Percentiles rank a stretch among this genome's conserved stretches.
These are phyloP conservation scores for Rhinoderma darwinii DNA, from an alignment of 2,113 vertebrate species.

Conservation along the genomic window DNA sequence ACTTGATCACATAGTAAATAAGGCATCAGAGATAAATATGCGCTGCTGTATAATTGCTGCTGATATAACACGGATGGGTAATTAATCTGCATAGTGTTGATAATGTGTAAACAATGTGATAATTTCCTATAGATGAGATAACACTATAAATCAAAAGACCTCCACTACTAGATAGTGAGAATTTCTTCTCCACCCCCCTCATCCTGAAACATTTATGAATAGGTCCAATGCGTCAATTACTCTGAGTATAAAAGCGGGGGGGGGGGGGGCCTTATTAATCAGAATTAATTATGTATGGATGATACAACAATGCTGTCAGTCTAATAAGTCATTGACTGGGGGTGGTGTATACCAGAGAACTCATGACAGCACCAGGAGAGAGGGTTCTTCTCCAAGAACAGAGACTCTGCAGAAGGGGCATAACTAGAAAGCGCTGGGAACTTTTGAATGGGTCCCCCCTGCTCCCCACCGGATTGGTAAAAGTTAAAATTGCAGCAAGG, in stretches of 20 bases:
- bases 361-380: too few relatives aligned
- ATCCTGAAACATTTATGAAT: neutral
- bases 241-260: neutral
- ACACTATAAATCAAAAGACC: neutral
- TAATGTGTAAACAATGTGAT: neutral
- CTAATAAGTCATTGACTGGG: neutral
- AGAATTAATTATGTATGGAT: slow-evolving; percentile 22
- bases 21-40: neutral
- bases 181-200: neutral
- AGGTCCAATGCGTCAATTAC: slow-evolving; percentile 15
- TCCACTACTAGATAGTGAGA: neutral
- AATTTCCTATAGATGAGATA: neutral
- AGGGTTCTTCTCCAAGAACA: too few relatives aligned
- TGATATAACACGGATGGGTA: neutral
- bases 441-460: too few relatives aligned
- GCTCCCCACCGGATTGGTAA: too few relatives aligned
- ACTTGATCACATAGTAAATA: neutral
- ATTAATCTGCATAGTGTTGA: neutral
- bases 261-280: neutral
- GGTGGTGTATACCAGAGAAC: too few relatives aligned
- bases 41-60: neutral
- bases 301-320: neutral
- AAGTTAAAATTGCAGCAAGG: too few relatives aligned
- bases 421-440: too few relatives aligned
- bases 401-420: too few relatives aligned